Percentiles rank a stretch among this genome's conserved stretches.
Conservation (phyloP, 92 coral and sea anemone genomes). For the Palythoa caribaeorum region DNA sequence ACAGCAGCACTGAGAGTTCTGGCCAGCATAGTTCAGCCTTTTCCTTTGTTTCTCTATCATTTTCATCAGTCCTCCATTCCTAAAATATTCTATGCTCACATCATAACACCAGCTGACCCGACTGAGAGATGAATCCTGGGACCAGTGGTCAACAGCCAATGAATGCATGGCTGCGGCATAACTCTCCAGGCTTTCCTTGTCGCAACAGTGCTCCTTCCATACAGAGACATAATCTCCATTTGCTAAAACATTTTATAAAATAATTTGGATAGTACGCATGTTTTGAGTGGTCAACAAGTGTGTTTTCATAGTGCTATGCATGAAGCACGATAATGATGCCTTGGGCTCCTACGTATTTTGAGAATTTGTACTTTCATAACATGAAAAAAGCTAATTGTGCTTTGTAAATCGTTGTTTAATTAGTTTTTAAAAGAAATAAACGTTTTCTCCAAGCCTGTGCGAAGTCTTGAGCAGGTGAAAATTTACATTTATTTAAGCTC, state of each 20-base stretch:
- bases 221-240: conserved; percentile 86
- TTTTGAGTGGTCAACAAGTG: no score
- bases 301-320: no score
- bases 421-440: no score
- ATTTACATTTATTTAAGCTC: no score
- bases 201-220: conserved; percentile 88
- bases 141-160: conserved; percentile 89
- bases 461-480: no score
- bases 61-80: conserved; percentile 74
- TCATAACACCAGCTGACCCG: conserved; percentile 92
- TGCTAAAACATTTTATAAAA: conserved; percentile 47
- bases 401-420: no score
- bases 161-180: conserved; percentile 89
- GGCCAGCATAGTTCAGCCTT: conserved; percentile 59
- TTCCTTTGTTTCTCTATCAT: conserved; percentile 79
- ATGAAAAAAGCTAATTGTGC: no score
- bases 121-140: conserved; percentile 80
- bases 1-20: conserved; percentile 77
- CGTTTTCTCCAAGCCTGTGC: no score
- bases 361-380: no score
- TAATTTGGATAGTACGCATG: no score
- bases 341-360: no score
- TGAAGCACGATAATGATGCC: no score
- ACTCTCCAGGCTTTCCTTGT: conserved; percentile 67
- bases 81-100: conserved; percentile 76